phyloP scores from a whole-genome alignment of 2,888 invertebrate genomes.

The Lysandra coridon region DNA sequence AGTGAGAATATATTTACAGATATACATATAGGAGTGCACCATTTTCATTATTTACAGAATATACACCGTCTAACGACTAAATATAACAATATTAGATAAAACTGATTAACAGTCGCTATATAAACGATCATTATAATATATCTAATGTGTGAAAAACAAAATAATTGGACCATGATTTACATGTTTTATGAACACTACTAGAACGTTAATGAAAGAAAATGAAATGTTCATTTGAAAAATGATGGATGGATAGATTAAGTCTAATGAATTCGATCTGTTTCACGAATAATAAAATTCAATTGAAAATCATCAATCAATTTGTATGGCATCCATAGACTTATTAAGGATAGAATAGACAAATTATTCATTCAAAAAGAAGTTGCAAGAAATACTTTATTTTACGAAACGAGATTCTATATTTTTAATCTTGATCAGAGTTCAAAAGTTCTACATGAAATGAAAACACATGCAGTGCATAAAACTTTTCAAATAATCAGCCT shows the following conservation, averaged over 20 bases:
- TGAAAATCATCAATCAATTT: conserved; percentile 22
- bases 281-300: conserved; percentile 25
- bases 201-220: conserved; percentile 5
- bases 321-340: conserved; percentile 9
- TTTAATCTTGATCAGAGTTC: not conserved
- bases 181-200: conserved; percentile 36
- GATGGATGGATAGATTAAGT: conserved; percentile 19
- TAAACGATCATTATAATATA: conserved; percentile 42
- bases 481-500: conserved; percentile 56
- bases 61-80: conserved; percentile 71
- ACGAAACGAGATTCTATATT: not conserved
- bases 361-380: not conserved
- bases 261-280: conserved; percentile 5
- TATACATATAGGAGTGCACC: conserved; percentile 70
- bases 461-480: conserved; percentile 27
- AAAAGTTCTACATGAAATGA: conserved; percentile 9
- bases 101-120: conserved; percentile 41
- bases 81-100: conserved; percentile 58
- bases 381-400: not conserved
- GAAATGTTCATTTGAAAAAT: conserved; percentile 6
- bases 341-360: not conserved
- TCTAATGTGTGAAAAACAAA: conserved; percentile 43
- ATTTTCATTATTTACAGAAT: conserved; percentile 72
- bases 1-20: conserved; percentile 46
- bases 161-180: conserved; percentile 57